phyloP scores from a whole-genome alignment of 2,888 invertebrate genomes.

The Apantesis nais region DNA sequence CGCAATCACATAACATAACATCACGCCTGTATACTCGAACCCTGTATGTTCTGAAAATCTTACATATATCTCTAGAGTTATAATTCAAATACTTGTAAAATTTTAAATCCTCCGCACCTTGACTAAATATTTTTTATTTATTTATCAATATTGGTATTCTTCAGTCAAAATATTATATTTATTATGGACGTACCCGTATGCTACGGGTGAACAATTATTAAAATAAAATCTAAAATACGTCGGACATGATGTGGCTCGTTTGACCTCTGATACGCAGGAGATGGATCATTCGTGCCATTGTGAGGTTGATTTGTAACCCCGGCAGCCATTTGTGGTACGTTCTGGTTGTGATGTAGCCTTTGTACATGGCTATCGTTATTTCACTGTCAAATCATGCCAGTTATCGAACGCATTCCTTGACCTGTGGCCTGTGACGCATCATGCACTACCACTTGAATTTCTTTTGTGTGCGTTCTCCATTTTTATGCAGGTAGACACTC shows the following conservation, averaged over 20 bases:
- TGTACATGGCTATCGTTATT: conserved; percentile 64
- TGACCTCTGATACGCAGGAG: conserved; percentile 68
- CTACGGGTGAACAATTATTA: conserved; percentile 3
- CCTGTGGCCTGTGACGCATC: conserved; percentile 68
- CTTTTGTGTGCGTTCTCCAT: conserved; percentile 38
- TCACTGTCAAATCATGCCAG: conserved; percentile 78
- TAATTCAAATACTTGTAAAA: background rate
- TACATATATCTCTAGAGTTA: background rate
- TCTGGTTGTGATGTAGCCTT: conserved; percentile 54
- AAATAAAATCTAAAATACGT: conserved; percentile 18
- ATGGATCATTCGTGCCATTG: conserved; percentile 70
- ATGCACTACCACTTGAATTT: conserved; percentile 61
- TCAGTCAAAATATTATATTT: background rate
- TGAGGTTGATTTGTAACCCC: conserved; percentile 66
- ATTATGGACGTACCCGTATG: background rate
- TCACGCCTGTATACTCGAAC: too few species aligned
- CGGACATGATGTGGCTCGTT: conserved; percentile 40
- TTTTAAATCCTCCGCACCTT: background rate
- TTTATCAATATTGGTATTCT: background rate
- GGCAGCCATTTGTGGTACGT: conserved; percentile 56
- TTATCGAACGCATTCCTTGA: conserved; percentile 74
- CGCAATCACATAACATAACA: too few species aligned
- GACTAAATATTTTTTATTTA: background rate
- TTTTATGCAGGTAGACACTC: background rate
- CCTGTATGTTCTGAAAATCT: too few species aligned